Base-by-base conservation (phyloP, 2,113 vertebrate genomes). In the Anser brachyrhynchus region DNA sequence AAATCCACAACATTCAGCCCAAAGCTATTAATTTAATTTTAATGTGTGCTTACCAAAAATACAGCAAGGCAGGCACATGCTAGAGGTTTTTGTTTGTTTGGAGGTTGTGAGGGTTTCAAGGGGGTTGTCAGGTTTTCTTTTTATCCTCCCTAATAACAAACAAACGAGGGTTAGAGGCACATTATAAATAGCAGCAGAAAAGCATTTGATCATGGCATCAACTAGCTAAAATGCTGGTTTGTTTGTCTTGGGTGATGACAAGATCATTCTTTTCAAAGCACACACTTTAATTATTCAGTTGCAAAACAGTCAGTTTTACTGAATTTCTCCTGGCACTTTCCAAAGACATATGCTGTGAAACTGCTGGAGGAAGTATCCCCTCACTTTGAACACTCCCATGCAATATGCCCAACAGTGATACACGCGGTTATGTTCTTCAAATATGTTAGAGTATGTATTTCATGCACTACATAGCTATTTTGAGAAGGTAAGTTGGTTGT, bases 131-230 rank as follows among this genome's bases (percentile, higher is more conserved):
- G 58, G 26, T 44, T 87, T 69, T 65, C 73, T 84, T 92, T 87
- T 82, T 76, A 79, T 92, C 52, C 19, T 85, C 17, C 37, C 21
- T 31, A 64, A 91, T 41, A 92, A 82, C 41, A 79, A 41, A 37
- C 44, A 89, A 69, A 59, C 9, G 13, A 72, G 81, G 58, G 39
- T 43, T 62, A 70, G 62, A 82, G 15, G 17, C 19, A 22, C 28
- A 90, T 91, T 58, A 80, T 85, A 94, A 80, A 92, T 46, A 95
- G 81, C 49, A 90, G 49, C 54, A 91, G 66, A 89, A 89, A 92
- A 91, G 28, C 44, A 91, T 87, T 91, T 97, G 89, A 95, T 97
- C 89, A 25, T 58, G 31, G 21, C 67, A 65, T 65, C 62, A 87
- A 43, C 62, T 61, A 69, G 64, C 25, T 39, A 66, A 74, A 61